These are phyloP conservation scores for Tetramorium bicarinatum DNA, from an alignment of 2,888 invertebrate genomes.

Conservation along the genomic window DNA sequence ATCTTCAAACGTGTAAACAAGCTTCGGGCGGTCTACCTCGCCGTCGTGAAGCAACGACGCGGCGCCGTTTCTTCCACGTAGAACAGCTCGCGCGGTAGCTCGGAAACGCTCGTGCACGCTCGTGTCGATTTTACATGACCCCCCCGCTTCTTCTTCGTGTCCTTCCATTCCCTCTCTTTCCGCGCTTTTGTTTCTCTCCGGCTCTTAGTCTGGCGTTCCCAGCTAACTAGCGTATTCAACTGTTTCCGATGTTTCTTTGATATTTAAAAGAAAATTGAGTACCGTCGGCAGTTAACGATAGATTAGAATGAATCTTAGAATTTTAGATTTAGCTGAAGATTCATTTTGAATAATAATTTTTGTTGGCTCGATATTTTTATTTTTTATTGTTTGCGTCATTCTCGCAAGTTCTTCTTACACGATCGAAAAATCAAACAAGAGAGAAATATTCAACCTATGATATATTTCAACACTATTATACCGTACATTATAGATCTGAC, in stretches of 20 bases:
- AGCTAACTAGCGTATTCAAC: conserved; percentile 8
- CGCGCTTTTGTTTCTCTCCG: conserved; percentile 43
- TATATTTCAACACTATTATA: neutral
- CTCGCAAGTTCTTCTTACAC: neutral
- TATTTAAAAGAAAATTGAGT: neutral
- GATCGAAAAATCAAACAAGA: neutral
- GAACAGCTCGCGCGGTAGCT: conserved; percentile 70
- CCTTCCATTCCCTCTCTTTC: conserved; percentile 62
- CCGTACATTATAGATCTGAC: neutral
- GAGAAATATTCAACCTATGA: neutral
- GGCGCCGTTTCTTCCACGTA: conserved; percentile 68
- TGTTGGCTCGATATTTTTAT: neutral
- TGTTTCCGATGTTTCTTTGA: neutral
- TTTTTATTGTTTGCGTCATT: neutral
- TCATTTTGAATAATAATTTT: neutral
- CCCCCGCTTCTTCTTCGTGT: conserved; percentile 61
- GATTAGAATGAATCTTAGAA: neutral
- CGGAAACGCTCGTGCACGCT: conserved; percentile 80
- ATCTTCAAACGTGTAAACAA: neutral
- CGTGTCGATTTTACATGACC: conserved; percentile 64
- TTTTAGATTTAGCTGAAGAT: neutral
- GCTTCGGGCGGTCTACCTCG: neutral
- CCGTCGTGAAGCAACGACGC: conserved; percentile 75
- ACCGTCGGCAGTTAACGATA: neutral
- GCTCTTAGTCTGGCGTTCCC: conserved; percentile 59